phyloP scores from a whole-genome alignment of 2,888 invertebrate species.

The Uloborus plumipes region DNA sequence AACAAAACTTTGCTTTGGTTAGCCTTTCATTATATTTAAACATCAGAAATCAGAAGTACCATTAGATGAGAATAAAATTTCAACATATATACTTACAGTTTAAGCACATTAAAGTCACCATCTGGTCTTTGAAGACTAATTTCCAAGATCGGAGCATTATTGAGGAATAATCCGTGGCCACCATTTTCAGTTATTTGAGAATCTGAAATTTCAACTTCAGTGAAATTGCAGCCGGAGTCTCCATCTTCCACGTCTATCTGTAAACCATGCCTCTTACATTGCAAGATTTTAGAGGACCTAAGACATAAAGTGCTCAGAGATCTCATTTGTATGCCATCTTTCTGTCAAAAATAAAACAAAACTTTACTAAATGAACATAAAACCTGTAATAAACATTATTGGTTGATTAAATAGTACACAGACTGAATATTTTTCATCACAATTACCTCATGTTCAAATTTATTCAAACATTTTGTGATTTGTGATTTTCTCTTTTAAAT shows the following conservation, averaged over 20 bases:
- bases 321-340: slow-evolving; percentile 59
- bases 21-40: not conserved
- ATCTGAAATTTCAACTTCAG: slow-evolving; percentile 21
- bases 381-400: too few relatives aligned
- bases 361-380: not conserved
- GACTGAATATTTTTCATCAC: too few relatives aligned
- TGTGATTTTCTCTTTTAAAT: too few relatives aligned
- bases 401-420: too few relatives aligned
- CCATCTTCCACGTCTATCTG: slow-evolving; percentile 52
- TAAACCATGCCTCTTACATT: slow-evolving; percentile 40
- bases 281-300: slow-evolving; percentile 24
- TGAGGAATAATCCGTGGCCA: slow-evolving; percentile 44
- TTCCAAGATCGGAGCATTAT: slow-evolving; percentile 41
- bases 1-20: not conserved
- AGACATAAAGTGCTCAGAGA: slow-evolving; percentile 31
- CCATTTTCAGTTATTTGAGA: slow-evolving; percentile 33
- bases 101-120: slow-evolving; percentile 42
- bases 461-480: too few relatives aligned
- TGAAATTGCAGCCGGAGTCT: slow-evolving; percentile 27
- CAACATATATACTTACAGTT: slow-evolving; percentile 37
- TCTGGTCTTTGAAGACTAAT: slow-evolving; percentile 39
- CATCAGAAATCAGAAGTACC: not conserved
- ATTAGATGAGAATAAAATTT: not conserved
- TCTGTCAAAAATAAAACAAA: slow-evolving; percentile 15
- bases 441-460: too few relatives aligned